These are phyloP conservation scores for Scarus forsteni DNA, from an alignment of 2,797 vertebrate genomes.

Conservation along the genomic window DNA sequence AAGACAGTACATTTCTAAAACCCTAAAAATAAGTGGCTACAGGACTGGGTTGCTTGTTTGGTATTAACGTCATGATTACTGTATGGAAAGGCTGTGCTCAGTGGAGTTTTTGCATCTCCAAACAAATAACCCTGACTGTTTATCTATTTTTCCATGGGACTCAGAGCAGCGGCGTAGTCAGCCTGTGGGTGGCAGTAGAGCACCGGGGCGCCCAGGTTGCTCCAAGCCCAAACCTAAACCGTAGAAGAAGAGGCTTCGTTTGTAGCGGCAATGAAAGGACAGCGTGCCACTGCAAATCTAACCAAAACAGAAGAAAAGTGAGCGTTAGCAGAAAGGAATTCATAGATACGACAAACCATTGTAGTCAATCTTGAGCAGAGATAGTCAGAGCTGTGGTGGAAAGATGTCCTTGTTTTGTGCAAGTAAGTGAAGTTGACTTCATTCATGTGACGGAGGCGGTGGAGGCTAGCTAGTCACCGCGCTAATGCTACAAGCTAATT, in stretches of 20 bases:
- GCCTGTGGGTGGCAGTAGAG: constrained; percentile 46
- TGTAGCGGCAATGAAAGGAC: constrained; percentile 82
- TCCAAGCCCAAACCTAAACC: background rate
- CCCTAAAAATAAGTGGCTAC: no score
- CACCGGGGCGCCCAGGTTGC: no score
- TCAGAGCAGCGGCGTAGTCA: fast-evolving
- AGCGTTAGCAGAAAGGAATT: background rate
- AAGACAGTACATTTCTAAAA: no score
- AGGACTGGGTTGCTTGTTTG: no score
- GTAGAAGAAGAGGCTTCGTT: constrained; percentile 63
- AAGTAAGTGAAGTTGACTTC: constrained; percentile 75
- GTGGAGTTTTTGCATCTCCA: no score
- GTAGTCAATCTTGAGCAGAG: background rate
- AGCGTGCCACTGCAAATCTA: constrained; percentile 69
- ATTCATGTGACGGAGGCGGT: constrained; percentile 37
- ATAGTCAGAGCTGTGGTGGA: constrained; percentile 20
- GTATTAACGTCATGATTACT: no score
- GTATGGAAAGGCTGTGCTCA: no score
- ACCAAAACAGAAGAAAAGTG: constrained; percentile 68
- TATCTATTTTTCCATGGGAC: no score
- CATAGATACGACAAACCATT: background rate
- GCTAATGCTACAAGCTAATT: constrained; percentile 69
- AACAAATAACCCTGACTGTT: no score
- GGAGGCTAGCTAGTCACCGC: constrained; percentile 38
- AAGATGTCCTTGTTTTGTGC: constrained; percentile 85